Evolutionary conservation across 2,797 vertebrate genomes (phyloP).

Genomic region (Diplodus sargus): DNA sequence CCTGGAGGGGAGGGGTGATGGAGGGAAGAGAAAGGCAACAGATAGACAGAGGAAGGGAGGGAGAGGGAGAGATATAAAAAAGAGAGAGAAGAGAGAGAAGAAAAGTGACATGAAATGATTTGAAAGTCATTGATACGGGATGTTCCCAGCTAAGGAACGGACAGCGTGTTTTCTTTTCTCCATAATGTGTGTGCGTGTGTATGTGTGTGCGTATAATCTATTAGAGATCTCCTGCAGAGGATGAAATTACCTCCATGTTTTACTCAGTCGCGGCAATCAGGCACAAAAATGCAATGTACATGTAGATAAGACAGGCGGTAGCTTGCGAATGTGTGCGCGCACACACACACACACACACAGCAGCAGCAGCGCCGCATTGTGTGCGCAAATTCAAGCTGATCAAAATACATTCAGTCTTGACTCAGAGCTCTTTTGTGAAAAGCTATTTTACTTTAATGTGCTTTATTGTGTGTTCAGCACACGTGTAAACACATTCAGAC

Average conservation of each 20-base stretch:
- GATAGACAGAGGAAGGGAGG: conserved; percentile 70
- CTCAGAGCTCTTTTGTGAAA: conserved; percentile 49
- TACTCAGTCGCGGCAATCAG: conserved; percentile 99
- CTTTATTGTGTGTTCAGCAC: conserved; percentile 42
- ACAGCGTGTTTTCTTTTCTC: conserved; percentile 86
- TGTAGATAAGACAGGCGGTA: conserved; percentile 85
- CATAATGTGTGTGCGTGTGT: conserved; percentile 59
- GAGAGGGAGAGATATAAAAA: not conserved
- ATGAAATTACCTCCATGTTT: conserved; percentile 99
- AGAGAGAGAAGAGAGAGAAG: conserved; percentile 49
- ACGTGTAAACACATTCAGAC: conserved; percentile 15
- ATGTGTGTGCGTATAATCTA: conserved; percentile 72
- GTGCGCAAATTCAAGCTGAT: conserved; percentile 39
- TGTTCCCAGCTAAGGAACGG: conserved; percentile 88
- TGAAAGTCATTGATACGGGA: conserved; percentile 98
- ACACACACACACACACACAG: conserved; percentile 6
- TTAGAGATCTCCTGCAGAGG: conserved; percentile 94
- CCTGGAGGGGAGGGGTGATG: conserved; percentile 51
- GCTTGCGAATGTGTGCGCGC: conserved; percentile 57
- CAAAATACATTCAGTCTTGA: conserved; percentile 56
- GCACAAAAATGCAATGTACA: conserved; percentile 93
- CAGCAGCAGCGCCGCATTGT: not conserved
- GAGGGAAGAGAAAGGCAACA: conserved; percentile 50
- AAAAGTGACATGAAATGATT: conserved; percentile 86
- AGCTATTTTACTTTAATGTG: conserved; percentile 57